Evolutionary conservation across 2,888 invertebrate species (phyloP).

Genomic region (Bombyx huttoni): DNA sequence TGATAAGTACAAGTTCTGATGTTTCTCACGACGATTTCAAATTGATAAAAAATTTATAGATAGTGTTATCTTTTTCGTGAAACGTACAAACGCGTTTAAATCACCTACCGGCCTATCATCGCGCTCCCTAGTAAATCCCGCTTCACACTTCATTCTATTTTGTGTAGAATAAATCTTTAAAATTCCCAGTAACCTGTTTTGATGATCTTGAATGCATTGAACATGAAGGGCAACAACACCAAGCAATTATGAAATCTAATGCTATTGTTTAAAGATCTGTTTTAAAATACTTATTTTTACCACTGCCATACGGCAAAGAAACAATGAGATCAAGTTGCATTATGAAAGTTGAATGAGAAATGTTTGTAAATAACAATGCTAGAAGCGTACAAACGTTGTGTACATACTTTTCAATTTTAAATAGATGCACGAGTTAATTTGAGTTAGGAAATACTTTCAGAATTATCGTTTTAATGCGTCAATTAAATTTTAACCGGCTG

Average conservation of each 20-base stretch:
- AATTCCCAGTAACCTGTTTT: constrained; percentile 7
- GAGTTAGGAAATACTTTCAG: too few species aligned
- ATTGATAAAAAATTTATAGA: neutral
- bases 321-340: neutral
- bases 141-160: neutral
- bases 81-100: constrained; percentile 1
- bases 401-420: neutral
- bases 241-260: too few species aligned
- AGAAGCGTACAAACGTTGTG: neutral
- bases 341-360: neutral
- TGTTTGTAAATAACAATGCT: neutral
- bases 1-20: neutral
- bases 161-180: neutral
- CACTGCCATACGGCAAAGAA: neutral
- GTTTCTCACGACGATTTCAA: neutral
- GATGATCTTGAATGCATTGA: constrained; percentile 6
- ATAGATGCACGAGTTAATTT: too few species aligned
- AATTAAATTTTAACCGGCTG: too few species aligned
- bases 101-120: neutral
- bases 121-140: too few species aligned
- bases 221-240: too few species aligned
- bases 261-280: neutral
- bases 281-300: neutral
- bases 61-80: constrained; percentile 3
- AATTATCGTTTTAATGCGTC: too few species aligned